A percentile compares a stretch with the other conserved stretches of the same genome.
Conservation (phyloP, 1,140 invertebrate species). For the Tetranychus cinnabarinus region DNA sequence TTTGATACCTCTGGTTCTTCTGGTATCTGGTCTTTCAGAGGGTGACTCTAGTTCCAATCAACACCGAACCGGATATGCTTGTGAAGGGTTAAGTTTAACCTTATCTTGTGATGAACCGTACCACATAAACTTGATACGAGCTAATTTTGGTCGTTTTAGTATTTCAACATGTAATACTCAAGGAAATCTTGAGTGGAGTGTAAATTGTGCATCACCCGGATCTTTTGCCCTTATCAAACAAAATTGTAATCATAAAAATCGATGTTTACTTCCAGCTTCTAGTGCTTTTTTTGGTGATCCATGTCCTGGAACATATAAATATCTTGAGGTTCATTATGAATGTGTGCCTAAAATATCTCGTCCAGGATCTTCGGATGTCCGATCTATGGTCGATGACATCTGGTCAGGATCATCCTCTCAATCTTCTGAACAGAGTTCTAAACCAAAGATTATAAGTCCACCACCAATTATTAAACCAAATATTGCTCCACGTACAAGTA, state of each 20-base stretch:
- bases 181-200: conserved; percentile 81
- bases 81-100: conserved; percentile 66
- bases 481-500: neutral
- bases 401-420: too few species aligned
- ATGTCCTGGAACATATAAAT: conserved; percentile 33
- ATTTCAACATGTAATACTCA: conserved; percentile 90
- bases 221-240: conserved; percentile 25
- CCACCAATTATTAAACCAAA: neutral
- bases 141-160: conserved; percentile 85
- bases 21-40: too few species aligned
- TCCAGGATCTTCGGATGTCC: too few species aligned
- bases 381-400: too few species aligned
- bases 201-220: conserved; percentile 66
- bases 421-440: neutral
- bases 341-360: conserved; percentile 16
- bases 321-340: conserved; percentile 33
- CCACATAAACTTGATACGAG: conserved; percentile 68
- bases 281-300: conserved; percentile 55
- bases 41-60: neutral
- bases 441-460: neutral
- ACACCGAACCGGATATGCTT: conserved; percentile 53
- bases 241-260: conserved; percentile 30
- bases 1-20: too few species aligned
- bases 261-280: conserved; percentile 64
- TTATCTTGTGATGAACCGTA: conserved; percentile 65